Conservation (phyloP, 2,888 invertebrate genomes). For the Lagria hirta region DNA sequence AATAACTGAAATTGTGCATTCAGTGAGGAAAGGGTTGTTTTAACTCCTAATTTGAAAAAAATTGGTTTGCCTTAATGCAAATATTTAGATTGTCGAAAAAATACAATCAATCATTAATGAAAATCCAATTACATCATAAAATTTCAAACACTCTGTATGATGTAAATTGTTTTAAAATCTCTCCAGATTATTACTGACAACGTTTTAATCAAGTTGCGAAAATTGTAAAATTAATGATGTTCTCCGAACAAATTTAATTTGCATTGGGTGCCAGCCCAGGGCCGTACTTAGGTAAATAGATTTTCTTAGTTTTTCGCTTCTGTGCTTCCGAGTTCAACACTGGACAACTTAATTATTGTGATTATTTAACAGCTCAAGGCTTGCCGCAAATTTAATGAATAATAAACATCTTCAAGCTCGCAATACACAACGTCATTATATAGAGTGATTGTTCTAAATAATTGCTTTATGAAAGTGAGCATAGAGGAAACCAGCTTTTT, state of each 20-base stretch:
- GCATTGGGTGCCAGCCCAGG: no score
- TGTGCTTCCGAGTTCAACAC: no score
- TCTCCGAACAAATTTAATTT: conserved; percentile 10
- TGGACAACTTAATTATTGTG: no score
- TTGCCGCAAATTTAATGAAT: no score
- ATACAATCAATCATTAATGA: conserved; percentile 13
- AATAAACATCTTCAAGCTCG: no score
- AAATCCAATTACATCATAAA: conserved; percentile 4
- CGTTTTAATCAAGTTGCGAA: conserved; percentile 14
- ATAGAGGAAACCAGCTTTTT: no score
- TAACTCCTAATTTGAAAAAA: conserved; percentile 10
- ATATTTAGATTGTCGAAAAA: conserved; percentile 10
- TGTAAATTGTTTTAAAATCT: conserved; percentile 10
- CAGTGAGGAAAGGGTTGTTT: neutral
- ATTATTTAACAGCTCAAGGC: no score
- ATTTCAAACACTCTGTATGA: conserved; percentile 13
- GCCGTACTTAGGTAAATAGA: no score
- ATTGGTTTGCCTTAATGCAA: conserved; percentile 1
- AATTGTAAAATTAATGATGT: conserved; percentile 13
- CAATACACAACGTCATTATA: no score
- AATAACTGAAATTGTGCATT: conserved; percentile 1
- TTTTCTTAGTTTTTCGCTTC: no score
- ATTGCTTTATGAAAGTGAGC: no score
- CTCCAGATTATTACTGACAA: conserved; percentile 13
- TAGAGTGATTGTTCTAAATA: no score